Conservation (phyloP, 2,113 vertebrate species). For the Naja naja region DNA sequence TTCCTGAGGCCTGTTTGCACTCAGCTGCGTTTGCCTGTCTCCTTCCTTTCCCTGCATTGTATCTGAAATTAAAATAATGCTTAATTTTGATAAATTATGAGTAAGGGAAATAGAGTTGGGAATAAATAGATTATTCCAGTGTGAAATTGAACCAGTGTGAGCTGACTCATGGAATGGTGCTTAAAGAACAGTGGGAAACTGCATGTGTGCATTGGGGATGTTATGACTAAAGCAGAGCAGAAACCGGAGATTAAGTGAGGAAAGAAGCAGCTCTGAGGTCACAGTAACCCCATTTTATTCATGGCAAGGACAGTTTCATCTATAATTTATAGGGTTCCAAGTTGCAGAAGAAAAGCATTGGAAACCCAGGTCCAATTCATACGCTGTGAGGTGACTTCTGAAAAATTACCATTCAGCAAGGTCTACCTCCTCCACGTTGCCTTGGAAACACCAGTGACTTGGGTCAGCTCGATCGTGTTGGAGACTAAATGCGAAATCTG, state of each 20-base stretch:
- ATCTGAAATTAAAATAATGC: constrained; percentile 53
- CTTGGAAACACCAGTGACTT: neutral
- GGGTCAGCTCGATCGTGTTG: neutral
- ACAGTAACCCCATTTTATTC: constrained; percentile 22
- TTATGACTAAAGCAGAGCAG: constrained; percentile 49
- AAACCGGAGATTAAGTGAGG: constrained; percentile 53
- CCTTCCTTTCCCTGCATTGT: neutral
- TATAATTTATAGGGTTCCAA: neutral
- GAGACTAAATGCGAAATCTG: neutral
- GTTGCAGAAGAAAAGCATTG: neutral
- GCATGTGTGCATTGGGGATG: constrained; percentile 9
- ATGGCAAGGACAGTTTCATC: neutral
- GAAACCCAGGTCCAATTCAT: neutral
- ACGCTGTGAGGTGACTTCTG: no score
- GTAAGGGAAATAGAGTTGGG: constrained; percentile 25
- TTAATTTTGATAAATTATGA: constrained; percentile 53
- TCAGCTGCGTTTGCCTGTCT: neutral
- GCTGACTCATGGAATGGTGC: constrained; percentile 43
- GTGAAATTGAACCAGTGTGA: constrained; percentile 54
- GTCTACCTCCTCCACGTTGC: neutral
- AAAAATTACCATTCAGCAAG: neutral
- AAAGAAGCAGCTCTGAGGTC: constrained; percentile 39
- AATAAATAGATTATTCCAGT: constrained; percentile 43
- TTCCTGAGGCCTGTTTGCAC: neutral
- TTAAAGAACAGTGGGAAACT: constrained; percentile 46